Conservation (phyloP, 53 echinoderm and acorn worm genomes). For the Actinopyga echinites region DNA sequence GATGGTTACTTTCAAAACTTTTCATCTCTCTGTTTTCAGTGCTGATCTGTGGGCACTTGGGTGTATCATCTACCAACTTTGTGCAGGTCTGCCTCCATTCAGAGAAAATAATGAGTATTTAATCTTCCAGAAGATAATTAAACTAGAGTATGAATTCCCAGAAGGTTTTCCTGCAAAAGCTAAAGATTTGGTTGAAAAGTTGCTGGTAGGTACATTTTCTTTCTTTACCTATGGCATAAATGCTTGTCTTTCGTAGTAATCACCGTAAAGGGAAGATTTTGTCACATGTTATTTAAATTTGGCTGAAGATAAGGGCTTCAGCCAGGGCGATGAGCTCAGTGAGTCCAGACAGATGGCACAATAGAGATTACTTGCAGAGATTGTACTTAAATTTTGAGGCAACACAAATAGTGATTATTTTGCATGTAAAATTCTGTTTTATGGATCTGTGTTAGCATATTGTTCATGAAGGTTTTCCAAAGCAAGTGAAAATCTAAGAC, state of each 20-base stretch:
- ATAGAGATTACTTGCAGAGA: too few relatives aligned
- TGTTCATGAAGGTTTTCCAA: too few relatives aligned
- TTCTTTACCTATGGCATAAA: not conserved
- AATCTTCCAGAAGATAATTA: conserved; percentile 99
- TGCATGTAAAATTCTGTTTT: too few relatives aligned
- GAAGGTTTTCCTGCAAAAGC: conserved; percentile 90
- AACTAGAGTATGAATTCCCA: conserved; percentile 91
- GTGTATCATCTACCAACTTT: conserved; percentile 87
- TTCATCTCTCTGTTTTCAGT: conserved; percentile 37
- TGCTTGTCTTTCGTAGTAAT: not conserved
- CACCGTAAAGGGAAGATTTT: not conserved
- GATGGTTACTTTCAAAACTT: too few relatives aligned
- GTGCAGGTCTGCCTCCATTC: conserved; percentile 96
- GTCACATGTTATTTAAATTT: not conserved
- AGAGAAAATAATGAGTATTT: conserved; percentile 97
- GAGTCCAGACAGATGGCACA: too few relatives aligned
- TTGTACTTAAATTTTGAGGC: too few relatives aligned
- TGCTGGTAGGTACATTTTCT: conserved; percentile 75
- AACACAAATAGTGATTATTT: too few relatives aligned
- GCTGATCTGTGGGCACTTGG: conserved; percentile 99
- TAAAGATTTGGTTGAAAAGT: conserved; percentile 80
- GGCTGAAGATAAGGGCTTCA: too few relatives aligned
- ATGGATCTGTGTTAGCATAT: too few relatives aligned
- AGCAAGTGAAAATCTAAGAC: too few relatives aligned
- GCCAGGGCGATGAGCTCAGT: too few relatives aligned